Base-by-base conservation (phyloP, 2,113 vertebrate species). In the Thamnophis sirtalis region DNA sequence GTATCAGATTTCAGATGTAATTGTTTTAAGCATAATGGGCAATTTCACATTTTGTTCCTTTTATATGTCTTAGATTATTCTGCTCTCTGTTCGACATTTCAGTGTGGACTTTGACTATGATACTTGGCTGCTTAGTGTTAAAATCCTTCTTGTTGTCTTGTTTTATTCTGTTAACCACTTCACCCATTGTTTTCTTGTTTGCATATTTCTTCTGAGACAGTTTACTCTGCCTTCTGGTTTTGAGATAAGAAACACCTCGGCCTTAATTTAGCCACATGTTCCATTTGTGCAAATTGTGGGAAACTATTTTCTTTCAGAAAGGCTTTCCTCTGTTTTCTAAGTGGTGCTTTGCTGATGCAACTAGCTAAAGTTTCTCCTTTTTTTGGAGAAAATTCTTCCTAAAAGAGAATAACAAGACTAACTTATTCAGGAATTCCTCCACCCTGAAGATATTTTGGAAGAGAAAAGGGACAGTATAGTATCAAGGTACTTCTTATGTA, bases 251-350 rank as follows among this genome's bases (percentile, higher is more conserved):
- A 94, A 89, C 68, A 6, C 93, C 92, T 68, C 38, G 48, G 92
- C 93, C 90, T 94, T 90, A 93, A 91, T 87, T 60, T 86, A 43
- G 53, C 1, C 8, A 56, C 89, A 84, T 89, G 94, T 95, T 97
- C 93, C 94, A 68, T 91, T 90, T 90, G 93, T 94, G 96, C 93
- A 94, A 95, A 95, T 96, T 95, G 90, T 95, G 95, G 95, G 95
- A 96, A 96, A 93, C 91, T 88, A 92, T 86, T 89, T 95, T 55
- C 73, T 48, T 0, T 0, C 95, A 93, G 92, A 92, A 96, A 96
- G 84, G 91, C 92, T 94, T 94, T 94, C 1, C 0, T 92, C 26
- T 7, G 19, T 95, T 90, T 53, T 90, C 33, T 53, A 2, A 54
- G 58, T 1, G 53, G 51, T 68, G 73, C 91, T 63, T 90, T 91